phyloP scores from a whole-genome alignment of 2,888 invertebrate species.

The Drosophila quinaria region DNA sequence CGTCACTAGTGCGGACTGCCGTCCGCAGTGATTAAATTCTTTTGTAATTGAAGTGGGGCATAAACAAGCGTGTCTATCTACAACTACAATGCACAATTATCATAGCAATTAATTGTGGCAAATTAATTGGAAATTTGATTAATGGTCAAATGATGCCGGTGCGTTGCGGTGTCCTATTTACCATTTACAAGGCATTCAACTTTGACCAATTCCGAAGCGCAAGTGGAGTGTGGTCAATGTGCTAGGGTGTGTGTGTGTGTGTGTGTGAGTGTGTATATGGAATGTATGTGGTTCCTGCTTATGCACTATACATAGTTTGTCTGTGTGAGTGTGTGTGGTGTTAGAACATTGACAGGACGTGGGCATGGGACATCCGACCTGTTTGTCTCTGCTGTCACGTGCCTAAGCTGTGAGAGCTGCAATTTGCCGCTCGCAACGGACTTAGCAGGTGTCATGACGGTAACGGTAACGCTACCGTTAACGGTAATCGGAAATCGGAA shows the following conservation, averaged over 20 bases:
- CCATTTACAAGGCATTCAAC: conserved; percentile 65
- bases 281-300: conserved; percentile 12
- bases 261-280: conserved; percentile 10
- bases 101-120: conserved; percentile 79
- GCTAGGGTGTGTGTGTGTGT: background rate
- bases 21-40: no score
- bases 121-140: conserved; percentile 82
- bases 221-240: conserved; percentile 40
- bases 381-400: conserved; percentile 59
- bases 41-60: conserved; percentile 10
- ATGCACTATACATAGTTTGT: background rate
- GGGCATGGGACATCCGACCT: conserved; percentile 50
- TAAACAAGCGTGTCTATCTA: conserved; percentile 20
- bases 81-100: conserved; percentile 61
- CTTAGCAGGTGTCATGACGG: conserved; percentile 52
- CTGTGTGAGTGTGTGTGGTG: conserved; percentile 15
- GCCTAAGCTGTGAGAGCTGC: conserved; percentile 58
- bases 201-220: conserved; percentile 58
- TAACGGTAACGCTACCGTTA: background rate
- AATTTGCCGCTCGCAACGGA: conserved; percentile 43
- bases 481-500: background rate
- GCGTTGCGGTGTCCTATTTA: conserved; percentile 55
- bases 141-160: conserved; percentile 63
- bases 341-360: conserved; percentile 59
- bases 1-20: no score